Evolutionary conservation across 2,888 invertebrate genomes (phyloP).

Genomic region (Zaprionus obscuricornis): DNA sequence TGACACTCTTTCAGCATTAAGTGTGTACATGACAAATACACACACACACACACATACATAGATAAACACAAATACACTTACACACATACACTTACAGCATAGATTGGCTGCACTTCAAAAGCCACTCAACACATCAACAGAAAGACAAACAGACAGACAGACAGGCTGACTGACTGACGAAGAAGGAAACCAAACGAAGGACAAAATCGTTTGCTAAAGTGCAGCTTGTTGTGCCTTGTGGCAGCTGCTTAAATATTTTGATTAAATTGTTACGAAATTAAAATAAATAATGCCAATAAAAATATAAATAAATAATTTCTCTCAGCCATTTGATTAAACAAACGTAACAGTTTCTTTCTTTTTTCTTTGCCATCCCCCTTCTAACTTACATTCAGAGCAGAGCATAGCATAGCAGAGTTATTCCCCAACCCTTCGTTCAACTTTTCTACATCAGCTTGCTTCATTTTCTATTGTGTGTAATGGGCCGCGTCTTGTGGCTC

Average conservation of each 20-base stretch:
- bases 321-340: slow-evolving; percentile 63
- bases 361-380: neutral
- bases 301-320: slow-evolving; percentile 72
- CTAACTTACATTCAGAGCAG: too few relatives aligned
- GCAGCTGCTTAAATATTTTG: slow-evolving; percentile 72
- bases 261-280: slow-evolving; percentile 52
- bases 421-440: neutral
- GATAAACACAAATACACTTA: too few relatives aligned
- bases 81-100: slow-evolving; percentile 14
- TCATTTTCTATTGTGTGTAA: slow-evolving; percentile 59
- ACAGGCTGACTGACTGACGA: too few relatives aligned
- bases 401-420: too few relatives aligned
- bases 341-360: slow-evolving; percentile 39
- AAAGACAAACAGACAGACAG: slow-evolving; percentile 26
- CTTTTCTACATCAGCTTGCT: slow-evolving; percentile 14
- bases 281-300: slow-evolving; percentile 65
- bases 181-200: slow-evolving; percentile 12
- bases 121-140: slow-evolving; percentile 59
- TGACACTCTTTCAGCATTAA: slow-evolving; percentile 78
- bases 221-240: too few relatives aligned
- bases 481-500: slow-evolving; percentile 71
- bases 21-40: slow-evolving; percentile 71
- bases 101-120: slow-evolving; percentile 57
- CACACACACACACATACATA: slow-evolving; percentile 15
- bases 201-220: slow-evolving; percentile 8